Evolutionary conservation across 2,797 vertebrate species (phyloP).

Genomic region (Sebastes taczanowskii): DNA sequence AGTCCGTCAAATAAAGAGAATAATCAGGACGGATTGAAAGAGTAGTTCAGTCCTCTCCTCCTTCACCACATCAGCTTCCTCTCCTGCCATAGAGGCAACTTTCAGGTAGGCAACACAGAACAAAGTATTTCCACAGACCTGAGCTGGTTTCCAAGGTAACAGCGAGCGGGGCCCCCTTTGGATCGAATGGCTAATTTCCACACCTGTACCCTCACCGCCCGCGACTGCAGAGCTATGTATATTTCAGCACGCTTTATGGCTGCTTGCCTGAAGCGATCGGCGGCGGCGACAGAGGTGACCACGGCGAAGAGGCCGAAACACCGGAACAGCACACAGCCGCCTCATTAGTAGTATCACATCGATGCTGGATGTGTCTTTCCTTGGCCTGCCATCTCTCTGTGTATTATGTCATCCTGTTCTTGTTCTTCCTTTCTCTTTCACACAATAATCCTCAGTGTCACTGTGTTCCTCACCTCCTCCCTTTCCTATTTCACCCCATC

Average conservation of each 20-base stretch:
- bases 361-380: conserved; percentile 6
- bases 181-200: conserved; percentile 66
- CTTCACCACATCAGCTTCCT: conserved; percentile 10
- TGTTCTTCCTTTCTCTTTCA: conserved; percentile 2
- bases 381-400: conserved; percentile 20
- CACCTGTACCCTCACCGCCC: conserved; percentile 46
- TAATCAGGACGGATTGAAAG: neutral
- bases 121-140: conserved; percentile 51
- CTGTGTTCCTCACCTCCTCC: conserved; percentile 3
- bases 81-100: conserved; percentile 31
- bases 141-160: conserved; percentile 77
- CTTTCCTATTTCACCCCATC: neutral
- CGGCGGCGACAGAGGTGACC: conserved; percentile 15
- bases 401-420: conserved; percentile 32
- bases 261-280: conserved; percentile 1
- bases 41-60: conserved; percentile 11
- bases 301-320: neutral
- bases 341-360: conserved; percentile 47
- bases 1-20: neutral
- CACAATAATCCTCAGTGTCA: neutral
- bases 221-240: conserved; percentile 31
- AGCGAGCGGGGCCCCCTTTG: conserved; percentile 38
- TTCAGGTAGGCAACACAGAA: conserved; percentile 45
- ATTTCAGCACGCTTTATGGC: conserved; percentile 34
- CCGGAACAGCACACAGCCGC: neutral